These are phyloP conservation scores for Microcebus ravelobensis DNA, from an alignment of 2,113 vertebrate species.

Conservation along the genomic window DNA sequence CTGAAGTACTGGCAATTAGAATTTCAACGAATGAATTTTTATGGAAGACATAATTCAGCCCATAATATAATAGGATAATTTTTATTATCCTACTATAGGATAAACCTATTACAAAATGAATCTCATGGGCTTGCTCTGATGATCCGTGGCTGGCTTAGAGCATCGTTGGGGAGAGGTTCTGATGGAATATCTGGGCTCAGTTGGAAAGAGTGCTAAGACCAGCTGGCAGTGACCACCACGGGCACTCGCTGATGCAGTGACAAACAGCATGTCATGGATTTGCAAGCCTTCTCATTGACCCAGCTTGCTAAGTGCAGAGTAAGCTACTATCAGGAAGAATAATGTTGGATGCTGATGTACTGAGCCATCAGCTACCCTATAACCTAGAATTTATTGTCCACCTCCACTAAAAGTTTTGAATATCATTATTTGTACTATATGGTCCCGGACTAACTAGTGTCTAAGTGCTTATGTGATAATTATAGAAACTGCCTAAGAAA, in stretches of 20 bases:
- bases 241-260: background rate
- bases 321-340: background rate
- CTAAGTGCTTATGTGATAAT: background rate
- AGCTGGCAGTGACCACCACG: too few species aligned
- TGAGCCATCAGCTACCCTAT: background rate
- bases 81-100: background rate
- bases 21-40: background rate
- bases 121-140: background rate
- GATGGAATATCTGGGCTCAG: accelerated
- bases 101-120: background rate
- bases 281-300: background rate
- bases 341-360: background rate
- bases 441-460: background rate
- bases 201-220: background rate
- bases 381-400: background rate
- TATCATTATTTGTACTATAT: background rate
- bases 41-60: background rate
- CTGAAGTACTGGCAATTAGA: background rate
- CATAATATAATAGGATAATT: background rate
- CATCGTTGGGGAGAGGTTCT: background rate
- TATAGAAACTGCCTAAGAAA: constrained; percentile 17
- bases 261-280: background rate
- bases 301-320: background rate
- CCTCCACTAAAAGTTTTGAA: background rate
- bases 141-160: background rate